phyloP scores from a whole-genome alignment of 2,797 vertebrate species.

The Hapalemur alaotrensis region DNA sequence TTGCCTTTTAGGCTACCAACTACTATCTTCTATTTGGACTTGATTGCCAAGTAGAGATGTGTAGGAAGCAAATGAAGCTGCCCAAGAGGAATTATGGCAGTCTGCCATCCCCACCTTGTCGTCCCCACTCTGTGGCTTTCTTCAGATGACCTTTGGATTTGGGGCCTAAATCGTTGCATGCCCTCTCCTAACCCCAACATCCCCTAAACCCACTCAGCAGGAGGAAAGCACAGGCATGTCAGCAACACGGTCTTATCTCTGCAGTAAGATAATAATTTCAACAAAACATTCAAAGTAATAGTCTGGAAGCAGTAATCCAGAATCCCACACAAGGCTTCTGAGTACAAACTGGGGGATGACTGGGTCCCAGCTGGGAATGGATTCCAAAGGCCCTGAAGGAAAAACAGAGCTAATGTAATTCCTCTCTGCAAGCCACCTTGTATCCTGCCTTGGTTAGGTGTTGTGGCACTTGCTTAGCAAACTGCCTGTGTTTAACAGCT shows the following conservation, averaged over 20 bases:
- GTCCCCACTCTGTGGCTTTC: not conserved
- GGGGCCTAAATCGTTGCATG: not conserved
- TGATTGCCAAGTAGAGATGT: not conserved
- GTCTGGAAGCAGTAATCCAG: not conserved
- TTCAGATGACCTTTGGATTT: not conserved
- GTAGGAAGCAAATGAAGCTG: not conserved
- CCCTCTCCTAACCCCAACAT: not conserved
- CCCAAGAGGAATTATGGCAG: not conserved
- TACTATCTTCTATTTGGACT: not conserved
- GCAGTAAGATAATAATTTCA: conserved; percentile 1
- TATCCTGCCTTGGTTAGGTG: not conserved
- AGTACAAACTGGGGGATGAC: not conserved
- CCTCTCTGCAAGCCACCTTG: not conserved
- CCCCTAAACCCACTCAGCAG: not conserved
- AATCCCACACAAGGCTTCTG: not conserved
- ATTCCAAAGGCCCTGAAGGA: not conserved
- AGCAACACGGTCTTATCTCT: not conserved
- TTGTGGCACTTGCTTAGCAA: not conserved
- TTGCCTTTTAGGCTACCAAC: not conserved
- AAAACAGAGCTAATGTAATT: not conserved
- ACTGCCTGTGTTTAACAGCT: not conserved
- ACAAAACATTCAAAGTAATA: not conserved
- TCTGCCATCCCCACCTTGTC: not conserved
- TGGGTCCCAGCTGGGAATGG: not conserved
- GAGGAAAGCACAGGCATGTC: not conserved